Percentiles rank a stretch among this genome's conserved stretches.
Conservation (phyloP, 2,113 vertebrate species). For the Malurus cyaneus region DNA sequence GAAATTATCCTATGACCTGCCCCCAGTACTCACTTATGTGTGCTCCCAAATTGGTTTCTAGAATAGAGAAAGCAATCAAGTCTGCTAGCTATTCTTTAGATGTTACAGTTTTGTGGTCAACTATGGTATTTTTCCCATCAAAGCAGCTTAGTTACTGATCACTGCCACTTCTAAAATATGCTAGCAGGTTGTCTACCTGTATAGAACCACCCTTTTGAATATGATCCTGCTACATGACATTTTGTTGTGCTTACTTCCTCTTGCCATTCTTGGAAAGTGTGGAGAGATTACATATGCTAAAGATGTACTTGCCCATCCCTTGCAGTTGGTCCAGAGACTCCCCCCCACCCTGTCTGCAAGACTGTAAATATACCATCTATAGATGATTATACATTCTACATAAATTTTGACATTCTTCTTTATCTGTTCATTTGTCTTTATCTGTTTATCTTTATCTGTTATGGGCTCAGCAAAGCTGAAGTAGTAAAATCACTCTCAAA, state of each 20-base stretch:
- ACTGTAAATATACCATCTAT: neutral
- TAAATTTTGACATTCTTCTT: neutral
- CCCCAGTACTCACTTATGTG: rapidly evolving
- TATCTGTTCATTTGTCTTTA: too few relatives aligned
- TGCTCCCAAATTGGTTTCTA: neutral
- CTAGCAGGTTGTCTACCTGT: neutral
- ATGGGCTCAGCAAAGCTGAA: neutral
- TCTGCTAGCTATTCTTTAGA: neutral
- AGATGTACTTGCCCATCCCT: neutral
- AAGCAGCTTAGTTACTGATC: neutral
- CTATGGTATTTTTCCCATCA: neutral
- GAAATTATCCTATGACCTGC: neutral
- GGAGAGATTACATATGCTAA: neutral
- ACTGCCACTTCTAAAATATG: neutral
- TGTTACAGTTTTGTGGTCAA: neutral
- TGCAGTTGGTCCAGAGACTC: neutral
- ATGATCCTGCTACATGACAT: neutral
- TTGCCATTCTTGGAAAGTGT: neutral
- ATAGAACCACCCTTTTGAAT: neutral
- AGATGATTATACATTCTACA: neutral
- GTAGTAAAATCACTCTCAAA: neutral
- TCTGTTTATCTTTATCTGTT: neutral
- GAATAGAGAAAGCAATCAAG: neutral
- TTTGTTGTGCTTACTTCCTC: neutral
- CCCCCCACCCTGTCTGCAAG: neutral